Conservation (phyloP, 2,797 vertebrate species). For the Falco columbarius region DNA sequence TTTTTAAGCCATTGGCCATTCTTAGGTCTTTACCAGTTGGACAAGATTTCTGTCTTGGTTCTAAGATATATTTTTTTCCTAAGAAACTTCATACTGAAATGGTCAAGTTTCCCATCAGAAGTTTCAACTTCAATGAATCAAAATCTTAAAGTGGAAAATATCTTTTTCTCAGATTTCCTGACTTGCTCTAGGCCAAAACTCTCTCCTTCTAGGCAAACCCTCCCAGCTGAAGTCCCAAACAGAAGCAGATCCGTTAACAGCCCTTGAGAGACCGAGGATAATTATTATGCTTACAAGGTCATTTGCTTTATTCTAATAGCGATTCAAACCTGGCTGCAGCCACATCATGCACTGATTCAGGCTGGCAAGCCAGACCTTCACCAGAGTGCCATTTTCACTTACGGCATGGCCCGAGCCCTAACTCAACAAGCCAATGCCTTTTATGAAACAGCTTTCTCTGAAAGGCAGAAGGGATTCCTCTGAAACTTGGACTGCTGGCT, state of each 20-base stretch:
- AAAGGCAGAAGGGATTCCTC: background rate
- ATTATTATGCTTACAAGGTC: fast-evolving
- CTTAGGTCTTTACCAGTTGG: background rate
- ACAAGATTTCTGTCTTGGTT: background rate
- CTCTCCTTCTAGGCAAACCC: background rate
- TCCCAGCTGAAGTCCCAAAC: background rate
- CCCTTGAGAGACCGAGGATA: background rate
- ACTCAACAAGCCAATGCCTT: background rate
- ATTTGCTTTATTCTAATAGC: background rate
- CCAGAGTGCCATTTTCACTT: background rate
- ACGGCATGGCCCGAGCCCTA: fast-evolving
- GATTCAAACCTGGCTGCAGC: background rate
- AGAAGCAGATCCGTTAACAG: background rate
- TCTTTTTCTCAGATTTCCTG: background rate
- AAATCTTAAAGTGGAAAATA: background rate
- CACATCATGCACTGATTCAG: background rate
- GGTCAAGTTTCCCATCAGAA: background rate
- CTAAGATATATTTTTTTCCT: background rate
- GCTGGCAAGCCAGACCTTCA: background rate
- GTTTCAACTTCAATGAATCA: background rate
- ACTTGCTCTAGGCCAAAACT: background rate
- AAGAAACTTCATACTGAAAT: background rate
- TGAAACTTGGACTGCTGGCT: background rate
- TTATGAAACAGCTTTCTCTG: background rate
- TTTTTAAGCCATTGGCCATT: background rate